Base-by-base conservation (phyloP, 2,888 invertebrate species). In the Lordiphosa andalusiaca region DNA sequence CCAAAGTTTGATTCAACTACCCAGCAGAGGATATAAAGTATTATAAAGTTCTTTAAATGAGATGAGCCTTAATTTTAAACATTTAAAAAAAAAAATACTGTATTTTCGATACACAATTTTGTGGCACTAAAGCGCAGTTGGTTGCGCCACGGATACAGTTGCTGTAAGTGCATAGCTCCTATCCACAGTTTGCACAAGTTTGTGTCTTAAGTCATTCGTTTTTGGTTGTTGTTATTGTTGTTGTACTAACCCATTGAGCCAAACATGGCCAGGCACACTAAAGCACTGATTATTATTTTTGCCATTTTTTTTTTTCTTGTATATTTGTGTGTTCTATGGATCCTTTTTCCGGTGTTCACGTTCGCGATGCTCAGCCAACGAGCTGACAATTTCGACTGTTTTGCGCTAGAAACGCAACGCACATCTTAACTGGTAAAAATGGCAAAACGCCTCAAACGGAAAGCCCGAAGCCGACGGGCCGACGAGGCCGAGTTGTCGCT, bases 221-320 rank as follows among this genome's bases (percentile, higher is more conserved):
- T 55, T 16, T n/a, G n/a, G n/a, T n/a, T n/a, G 37, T 6, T 30
- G 30, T 36, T 51, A 10, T n/a, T 54, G 41, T 52, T 16, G 6
- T 12, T 6, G 36, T 86, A 87, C 87, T 87, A 85, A 87, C 87
- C 87, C 73, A 85, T 55, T 16, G 87, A 73, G 76, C 87, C 85
- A 71, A 84, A 86, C 77, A 86, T 73, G 80, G 87, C 86, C 36
- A 88, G 53, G 67, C 86, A 87, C 72, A 87, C 44, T 38, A 84
- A 69, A 73, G 80, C 85, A 86, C 82, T 85, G 66, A 86, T 73
- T 16, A 84, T 52, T 61, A 81, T 76, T 69, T 87, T 84, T 52
- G 74, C 72, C 87, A 87, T 87, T 46, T 58, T 56, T n/a, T n/a
- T n/a, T n/a, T n/a, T n/a, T n/a, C n/a, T n/a, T 7, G 16, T 41